Evolutionary conservation across 2,797 vertebrate species (phyloP), one percentile per base, ranked within the genome.

Genomic region (Pterois miles): DNA sequence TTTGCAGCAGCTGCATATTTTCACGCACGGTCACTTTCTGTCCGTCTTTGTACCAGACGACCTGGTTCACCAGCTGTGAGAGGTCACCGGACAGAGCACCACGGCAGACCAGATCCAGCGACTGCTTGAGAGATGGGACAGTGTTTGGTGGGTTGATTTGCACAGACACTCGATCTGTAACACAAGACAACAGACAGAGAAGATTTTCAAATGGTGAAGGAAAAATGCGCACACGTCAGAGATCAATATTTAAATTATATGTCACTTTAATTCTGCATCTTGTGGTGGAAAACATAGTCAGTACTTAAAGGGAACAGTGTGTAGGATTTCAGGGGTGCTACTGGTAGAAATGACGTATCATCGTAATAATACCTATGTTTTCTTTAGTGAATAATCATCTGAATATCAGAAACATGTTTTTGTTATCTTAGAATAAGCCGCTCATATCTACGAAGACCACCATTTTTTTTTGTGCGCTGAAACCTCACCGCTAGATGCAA

Each of bases 1-100:
- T 70, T 8, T 48, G 52, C 72, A 66, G 65, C 65, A 86, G 65
- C 14, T 59, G 38, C 66, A 81, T 72, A 18, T 86, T 73, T 29
- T 88, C 69, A 14, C 3, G 6, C 5, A 64, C 74, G 13, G 6
- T 62, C 80, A 89, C 20, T 46, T 71, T 2, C 65, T 83, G 50
- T 29, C 86, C 86, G 13, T 87, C 48, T 78, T 80, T 89, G 65
- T 71, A 80, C 87, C 84, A 89, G 12, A 80, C 20, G 59, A 71
- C 59, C 38, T 65, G 27, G 8, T 65, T 4, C 27, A 4, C 18
- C 0, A 54, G 43, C 0, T 34, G 22, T 0, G 65, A 29, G 16
- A 64, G 8, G 64, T 62, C 65, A 25, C 64, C 65, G 8, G 23
- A 40, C 65, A 11, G 14, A 38, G 71, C 69, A 52, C 59, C 52